Evolutionary conservation across 1,140 invertebrate genomes (phyloP), one percentile per base, ranked within the genome.

Genomic region (Colletes gigas): DNA sequence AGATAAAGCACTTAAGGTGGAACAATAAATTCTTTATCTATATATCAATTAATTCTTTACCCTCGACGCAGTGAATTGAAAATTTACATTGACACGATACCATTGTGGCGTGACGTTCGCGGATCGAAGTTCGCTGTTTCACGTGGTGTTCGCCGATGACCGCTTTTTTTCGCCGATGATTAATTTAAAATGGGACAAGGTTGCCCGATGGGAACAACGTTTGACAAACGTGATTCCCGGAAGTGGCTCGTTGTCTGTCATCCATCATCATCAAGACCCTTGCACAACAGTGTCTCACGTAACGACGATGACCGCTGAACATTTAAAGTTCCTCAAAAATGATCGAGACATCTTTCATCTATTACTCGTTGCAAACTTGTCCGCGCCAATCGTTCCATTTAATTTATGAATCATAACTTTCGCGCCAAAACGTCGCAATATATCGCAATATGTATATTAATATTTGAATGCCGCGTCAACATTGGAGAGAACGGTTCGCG

Each of bases 241-340:
- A 92, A 92, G 89, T 91, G 78, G 83, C 90, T 92, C 89, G 84
- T 92, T 92, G 90, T 83, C 81, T 82, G 78, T 90, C 88, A 90
- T 91, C 89, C 89, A 91, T 92, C 90, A 92, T 92, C 90, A 91
- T 92, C 88, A 91, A 89, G 88, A 85, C 86, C 84, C 85, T 85
- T 82, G 52, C 77, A 57, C 50, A 81, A 55, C 75, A 80, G 72
- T 69, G 78, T 81, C 83, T 87, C 78, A 83, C 79, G 81, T 76
- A 80, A 80, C 79, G 83, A 84, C 81, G 78, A 84, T 84, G 85
- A 83, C 84, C 63, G 72, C 59, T 73, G 60, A 60, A 60, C 71
- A 86, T 79, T 75, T 72, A 30, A 75, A 80, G 71, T 67, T 68
- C 78, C 75, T 44, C 55, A 68, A 54, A 52, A 74, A 60, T n/a